A percentile compares a stretch with the other conserved stretches of the same genome.
These are phyloP conservation scores for Coecobrya sp. DNA, from an alignment of 2,888 invertebrate species.

Conservation along the genomic window DNA sequence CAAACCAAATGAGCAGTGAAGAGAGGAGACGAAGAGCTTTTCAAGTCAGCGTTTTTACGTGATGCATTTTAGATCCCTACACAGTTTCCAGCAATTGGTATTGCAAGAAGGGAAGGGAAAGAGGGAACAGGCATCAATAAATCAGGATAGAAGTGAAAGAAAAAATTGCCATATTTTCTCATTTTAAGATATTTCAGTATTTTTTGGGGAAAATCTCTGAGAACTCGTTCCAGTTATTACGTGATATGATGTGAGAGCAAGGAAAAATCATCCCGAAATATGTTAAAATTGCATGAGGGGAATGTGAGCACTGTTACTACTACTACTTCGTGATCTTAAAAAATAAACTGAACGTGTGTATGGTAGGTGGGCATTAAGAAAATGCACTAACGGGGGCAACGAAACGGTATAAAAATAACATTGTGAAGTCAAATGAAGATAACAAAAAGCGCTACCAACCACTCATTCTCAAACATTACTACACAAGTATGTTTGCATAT, in stretches of 20 bases:
- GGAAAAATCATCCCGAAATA: constrained; percentile 34
- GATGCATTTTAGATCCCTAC: constrained; percentile 36
- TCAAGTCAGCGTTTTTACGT: constrained; percentile 57
- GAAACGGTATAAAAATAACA: constrained; percentile 25
- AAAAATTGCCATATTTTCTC: constrained; percentile 75
- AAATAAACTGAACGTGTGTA: neutral
- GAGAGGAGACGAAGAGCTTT: constrained; percentile 47
- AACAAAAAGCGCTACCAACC: constrained; percentile 41
- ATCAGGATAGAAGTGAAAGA: constrained; percentile 77
- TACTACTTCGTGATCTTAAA: neutral
- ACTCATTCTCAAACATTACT: constrained; percentile 16
- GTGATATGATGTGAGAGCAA: constrained; percentile 40
- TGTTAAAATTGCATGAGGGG: constrained; percentile 57
- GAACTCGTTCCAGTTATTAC: constrained; percentile 41
- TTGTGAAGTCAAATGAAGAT: constrained; percentile 64
- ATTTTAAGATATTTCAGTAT: constrained; percentile 69
- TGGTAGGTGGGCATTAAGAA: constrained; percentile 8
- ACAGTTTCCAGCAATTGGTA: neutral
- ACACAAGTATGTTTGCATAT: neutral
- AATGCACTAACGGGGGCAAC: constrained; percentile 51
- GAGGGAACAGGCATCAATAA: constrained; percentile 60
- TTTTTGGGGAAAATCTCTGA: constrained; percentile 60
- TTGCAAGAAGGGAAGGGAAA: constrained; percentile 41
- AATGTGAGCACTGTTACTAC: constrained; percentile 1
- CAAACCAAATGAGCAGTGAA: constrained; percentile 34